These are phyloP conservation scores for Strongylocentrotus purpuratus DNA, from an alignment of 35 echinoderm and acorn worm genomes.

Conservation along the genomic window DNA sequence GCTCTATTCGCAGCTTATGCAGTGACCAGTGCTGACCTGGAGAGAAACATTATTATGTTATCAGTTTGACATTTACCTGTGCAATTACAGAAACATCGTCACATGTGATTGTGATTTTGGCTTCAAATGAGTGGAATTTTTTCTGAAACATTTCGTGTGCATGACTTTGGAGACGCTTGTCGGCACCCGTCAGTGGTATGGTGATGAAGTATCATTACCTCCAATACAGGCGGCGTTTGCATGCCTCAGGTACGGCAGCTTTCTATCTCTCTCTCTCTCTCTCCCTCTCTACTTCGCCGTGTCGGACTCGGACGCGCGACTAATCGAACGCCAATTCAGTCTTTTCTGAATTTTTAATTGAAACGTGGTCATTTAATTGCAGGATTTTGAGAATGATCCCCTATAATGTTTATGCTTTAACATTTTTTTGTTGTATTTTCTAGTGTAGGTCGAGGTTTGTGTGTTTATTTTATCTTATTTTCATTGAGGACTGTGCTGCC, in stretches of 20 bases:
- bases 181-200: not conserved
- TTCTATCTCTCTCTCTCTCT: not conserved
- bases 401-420: too few species aligned
- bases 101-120: not conserved
- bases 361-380: too few species aligned
- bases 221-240: conserved; percentile 34
- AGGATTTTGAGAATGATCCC: too few species aligned
- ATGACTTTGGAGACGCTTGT: not conserved
- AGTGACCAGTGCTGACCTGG: not conserved
- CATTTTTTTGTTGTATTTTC: too few species aligned
- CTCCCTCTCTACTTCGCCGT: not conserved
- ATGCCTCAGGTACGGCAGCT: conserved; percentile 17
- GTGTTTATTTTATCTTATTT: too few species aligned
- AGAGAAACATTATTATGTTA: not conserved
- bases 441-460: too few species aligned
- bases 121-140: not conserved
- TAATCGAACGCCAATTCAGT: too few species aligned
- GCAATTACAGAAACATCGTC: not conserved
- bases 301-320: too few species aligned
- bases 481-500: too few species aligned
- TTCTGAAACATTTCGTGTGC: not conserved
- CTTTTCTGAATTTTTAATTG: too few species aligned
- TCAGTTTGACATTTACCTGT: not conserved
- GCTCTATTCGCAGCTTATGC: too few species aligned
- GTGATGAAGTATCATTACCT: conserved; percentile 52